These are phyloP conservation scores for Pocillopora verrucosa DNA, from an alignment of 64 coral and sea anemone species.

Conservation along the genomic window DNA sequence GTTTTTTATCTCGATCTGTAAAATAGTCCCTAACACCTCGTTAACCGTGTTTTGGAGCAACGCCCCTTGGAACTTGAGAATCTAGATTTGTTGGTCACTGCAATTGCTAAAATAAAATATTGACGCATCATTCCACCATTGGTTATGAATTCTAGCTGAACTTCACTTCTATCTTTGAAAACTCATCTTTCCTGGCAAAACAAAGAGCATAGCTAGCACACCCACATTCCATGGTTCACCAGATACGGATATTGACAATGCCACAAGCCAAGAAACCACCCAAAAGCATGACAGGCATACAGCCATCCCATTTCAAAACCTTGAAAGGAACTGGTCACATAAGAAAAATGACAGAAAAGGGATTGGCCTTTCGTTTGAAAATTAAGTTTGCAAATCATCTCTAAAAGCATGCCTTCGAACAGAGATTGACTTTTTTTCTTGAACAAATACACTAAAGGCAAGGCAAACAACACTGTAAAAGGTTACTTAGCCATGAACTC, in stretches of 20 bases:
- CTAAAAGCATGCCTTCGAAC: background rate
- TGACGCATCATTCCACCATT: background rate
- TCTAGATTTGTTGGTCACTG: background rate
- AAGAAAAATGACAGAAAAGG: constrained; percentile 14
- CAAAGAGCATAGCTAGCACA: too few species aligned
- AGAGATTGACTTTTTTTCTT: constrained; percentile 49
- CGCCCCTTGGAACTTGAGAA: too few species aligned
- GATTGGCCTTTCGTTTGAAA: constrained; percentile 3
- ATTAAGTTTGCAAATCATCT: background rate
- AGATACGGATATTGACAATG: too few species aligned
- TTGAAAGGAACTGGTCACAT: background rate
- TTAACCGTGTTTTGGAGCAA: too few species aligned
- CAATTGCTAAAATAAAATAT: background rate
- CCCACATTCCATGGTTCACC: too few species aligned
- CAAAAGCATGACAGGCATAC: background rate
- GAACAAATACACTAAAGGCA: constrained; percentile 43
- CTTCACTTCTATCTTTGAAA: background rate
- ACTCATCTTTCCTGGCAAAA: background rate
- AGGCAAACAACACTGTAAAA: too few species aligned
- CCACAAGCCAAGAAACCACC: background rate
- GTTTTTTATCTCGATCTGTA: too few species aligned
- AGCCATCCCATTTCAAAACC: background rate
- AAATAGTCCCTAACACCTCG: too few species aligned
- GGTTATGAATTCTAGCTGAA: constrained; percentile 6
- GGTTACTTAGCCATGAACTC: constrained; percentile 47